These are phyloP conservation scores for Nannoperca australis DNA, from an alignment of 2,797 vertebrate genomes.

Conservation along the genomic window DNA sequence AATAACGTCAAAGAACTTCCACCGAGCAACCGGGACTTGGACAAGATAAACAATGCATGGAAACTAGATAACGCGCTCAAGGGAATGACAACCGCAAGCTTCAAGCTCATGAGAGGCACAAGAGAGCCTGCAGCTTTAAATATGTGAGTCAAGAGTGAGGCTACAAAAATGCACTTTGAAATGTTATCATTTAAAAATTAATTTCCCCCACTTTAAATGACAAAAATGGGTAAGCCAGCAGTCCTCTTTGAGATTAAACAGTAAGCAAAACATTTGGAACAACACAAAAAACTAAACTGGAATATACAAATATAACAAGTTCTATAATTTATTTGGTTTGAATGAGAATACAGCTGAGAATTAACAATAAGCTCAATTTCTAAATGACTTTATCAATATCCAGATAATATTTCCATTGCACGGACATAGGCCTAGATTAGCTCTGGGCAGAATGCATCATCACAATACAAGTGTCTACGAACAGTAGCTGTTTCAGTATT, in stretches of 20 bases:
- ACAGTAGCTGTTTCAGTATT: neutral
- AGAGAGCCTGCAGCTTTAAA: slow-evolving; percentile 2
- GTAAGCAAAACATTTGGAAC: neutral
- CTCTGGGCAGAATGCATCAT: slow-evolving; percentile 1
- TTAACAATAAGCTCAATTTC: neutral
- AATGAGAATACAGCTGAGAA: neutral
- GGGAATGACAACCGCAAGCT: neutral
- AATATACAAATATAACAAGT: neutral
- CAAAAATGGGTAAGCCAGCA: neutral
- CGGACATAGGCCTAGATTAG: neutral
- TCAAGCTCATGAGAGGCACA: neutral
- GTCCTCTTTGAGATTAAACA: neutral
- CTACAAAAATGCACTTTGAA: neutral
- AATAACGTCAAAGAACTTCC: neutral
- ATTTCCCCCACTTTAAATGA: neutral
- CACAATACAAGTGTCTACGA: neutral
- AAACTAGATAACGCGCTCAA: neutral
- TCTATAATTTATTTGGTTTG: neutral
- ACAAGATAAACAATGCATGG: neutral
- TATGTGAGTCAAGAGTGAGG: neutral
- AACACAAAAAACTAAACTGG: neutral
- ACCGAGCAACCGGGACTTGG: neutral
- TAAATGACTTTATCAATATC: neutral
- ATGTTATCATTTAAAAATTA: neutral
- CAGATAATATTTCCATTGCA: neutral